A percentile compares a stretch with the other conserved stretches of the same genome.
Evolutionary conservation across 2,888 invertebrate genomes (phyloP).

Genomic region (Pogonocherus hispidulus): DNA sequence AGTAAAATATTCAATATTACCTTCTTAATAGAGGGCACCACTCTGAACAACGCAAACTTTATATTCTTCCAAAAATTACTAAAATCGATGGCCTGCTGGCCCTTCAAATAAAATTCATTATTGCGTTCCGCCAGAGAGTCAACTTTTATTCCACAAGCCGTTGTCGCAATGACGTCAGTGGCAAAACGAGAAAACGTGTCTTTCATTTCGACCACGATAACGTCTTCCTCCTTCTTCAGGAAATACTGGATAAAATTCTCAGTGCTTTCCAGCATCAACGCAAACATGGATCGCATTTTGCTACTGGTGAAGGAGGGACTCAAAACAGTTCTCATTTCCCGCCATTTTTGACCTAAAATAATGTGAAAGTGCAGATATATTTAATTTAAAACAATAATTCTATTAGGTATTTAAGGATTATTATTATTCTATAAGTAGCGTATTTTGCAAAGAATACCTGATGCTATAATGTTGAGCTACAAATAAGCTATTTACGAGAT

Average conservation of each 20-base stretch:
- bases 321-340: constrained; percentile 66
- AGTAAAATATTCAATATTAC: neutral
- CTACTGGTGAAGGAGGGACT: constrained; percentile 69
- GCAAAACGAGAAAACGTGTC: constrained; percentile 63
- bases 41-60: constrained; percentile 36
- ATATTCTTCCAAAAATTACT: constrained; percentile 40
- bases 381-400: no score
- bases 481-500: no score
- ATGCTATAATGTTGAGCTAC: no score
- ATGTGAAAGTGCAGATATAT: no score
- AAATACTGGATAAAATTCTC: constrained; percentile 42
- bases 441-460: no score
- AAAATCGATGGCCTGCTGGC: constrained; percentile 63
- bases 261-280: constrained; percentile 57
- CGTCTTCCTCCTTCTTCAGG: constrained; percentile 31
- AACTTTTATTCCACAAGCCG: constrained; percentile 56
- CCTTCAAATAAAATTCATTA: constrained; percentile 72
- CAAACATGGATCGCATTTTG: constrained; percentile 69
- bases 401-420: no score
- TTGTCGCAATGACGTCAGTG: constrained; percentile 71
- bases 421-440: no score
- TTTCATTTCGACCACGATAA: constrained; percentile 58
- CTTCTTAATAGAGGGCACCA: neutral
- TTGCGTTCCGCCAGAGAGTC: constrained; percentile 71
- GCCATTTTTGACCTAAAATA: constrained; percentile 49